Evolutionary conservation across 2,888 invertebrate genomes (phyloP).

Genomic region (Taphrorychus bicolor): DNA sequence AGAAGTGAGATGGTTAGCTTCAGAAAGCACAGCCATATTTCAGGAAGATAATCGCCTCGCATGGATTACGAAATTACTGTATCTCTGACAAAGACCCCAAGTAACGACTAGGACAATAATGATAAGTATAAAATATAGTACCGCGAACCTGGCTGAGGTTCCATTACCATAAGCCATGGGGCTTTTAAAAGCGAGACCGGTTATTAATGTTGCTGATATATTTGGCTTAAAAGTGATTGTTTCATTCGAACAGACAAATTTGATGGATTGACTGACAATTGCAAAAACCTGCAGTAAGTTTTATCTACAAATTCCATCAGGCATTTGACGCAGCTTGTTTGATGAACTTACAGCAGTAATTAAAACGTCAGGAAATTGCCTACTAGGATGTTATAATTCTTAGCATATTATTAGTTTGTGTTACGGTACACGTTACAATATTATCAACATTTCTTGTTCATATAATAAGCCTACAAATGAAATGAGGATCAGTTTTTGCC

Average conservation of each 20-base stretch:
- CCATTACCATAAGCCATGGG: slow-evolving; percentile 2
- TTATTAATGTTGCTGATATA: slow-evolving; percentile 20
- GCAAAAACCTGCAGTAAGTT: not conserved
- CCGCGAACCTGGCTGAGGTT: not conserved
- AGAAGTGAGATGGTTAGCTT: no score
- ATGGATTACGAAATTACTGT: slow-evolving; percentile 26
- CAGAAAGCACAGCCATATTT: slow-evolving; percentile 2
- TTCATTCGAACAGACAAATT: not conserved
- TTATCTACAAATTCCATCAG: not conserved
- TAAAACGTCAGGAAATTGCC: not conserved
- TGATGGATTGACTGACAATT: not conserved
- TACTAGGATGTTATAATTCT: not conserved
- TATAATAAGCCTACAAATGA: not conserved
- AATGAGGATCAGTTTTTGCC: not conserved
- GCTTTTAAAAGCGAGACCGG: slow-evolving; percentile 9
- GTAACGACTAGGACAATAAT: slow-evolving; percentile 11
- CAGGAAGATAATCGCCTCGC: slow-evolving; percentile 16
- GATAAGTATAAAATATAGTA: slow-evolving; percentile 28
- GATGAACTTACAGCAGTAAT: no score
- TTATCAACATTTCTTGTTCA: not conserved
- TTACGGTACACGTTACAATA: not conserved
- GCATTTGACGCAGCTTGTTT: no score
- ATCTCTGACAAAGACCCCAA: slow-evolving; percentile 8
- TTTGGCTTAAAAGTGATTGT: not conserved
- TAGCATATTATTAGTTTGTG: not conserved